These are phyloP conservation scores for Amblyopsis rosae DNA, from an alignment of 2,113 vertebrate species.

Conservation along the genomic window DNA sequence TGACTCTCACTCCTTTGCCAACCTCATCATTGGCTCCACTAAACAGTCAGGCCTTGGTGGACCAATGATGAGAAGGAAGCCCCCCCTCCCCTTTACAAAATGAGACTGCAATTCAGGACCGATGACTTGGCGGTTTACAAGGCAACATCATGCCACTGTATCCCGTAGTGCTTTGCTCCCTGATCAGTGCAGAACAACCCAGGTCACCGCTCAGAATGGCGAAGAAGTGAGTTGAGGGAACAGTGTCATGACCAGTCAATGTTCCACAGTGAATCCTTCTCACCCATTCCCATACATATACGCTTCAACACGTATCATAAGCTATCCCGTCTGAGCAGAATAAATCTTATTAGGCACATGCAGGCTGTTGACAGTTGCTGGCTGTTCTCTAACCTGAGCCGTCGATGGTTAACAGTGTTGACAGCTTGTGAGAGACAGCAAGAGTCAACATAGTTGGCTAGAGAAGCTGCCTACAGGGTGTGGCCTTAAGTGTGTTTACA, in stretches of 20 bases:
- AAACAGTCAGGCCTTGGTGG: conserved; percentile 33
- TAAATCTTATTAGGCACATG: no score
- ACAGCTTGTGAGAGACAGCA: neutral
- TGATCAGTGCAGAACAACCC: conserved; percentile 44
- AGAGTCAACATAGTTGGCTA: neutral
- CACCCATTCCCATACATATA: neutral
- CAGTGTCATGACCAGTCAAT: neutral
- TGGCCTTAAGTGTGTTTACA: conserved; percentile 26
- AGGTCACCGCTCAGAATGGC: conserved; percentile 24
- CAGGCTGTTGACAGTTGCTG: no score
- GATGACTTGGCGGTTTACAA: conserved; percentile 42
- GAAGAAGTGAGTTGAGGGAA: conserved; percentile 24
- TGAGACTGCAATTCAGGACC: conserved; percentile 53
- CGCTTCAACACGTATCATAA: no score
- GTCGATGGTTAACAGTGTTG: no score
- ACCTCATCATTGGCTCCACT: conserved; percentile 38
- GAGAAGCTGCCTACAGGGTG: conserved; percentile 1
- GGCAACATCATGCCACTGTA: conserved; percentile 14
- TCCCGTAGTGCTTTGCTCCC: conserved; percentile 62
- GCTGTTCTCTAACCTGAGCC: no score
- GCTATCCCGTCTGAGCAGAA: no score
- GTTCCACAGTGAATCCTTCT: neutral
- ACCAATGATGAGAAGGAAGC: conserved; percentile 38
- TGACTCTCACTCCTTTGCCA: conserved; percentile 14
- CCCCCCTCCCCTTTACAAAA: conserved; percentile 47